Evolutionary conservation across 2,888 invertebrate genomes (phyloP).

Genomic region (Polia nebulosa): DNA sequence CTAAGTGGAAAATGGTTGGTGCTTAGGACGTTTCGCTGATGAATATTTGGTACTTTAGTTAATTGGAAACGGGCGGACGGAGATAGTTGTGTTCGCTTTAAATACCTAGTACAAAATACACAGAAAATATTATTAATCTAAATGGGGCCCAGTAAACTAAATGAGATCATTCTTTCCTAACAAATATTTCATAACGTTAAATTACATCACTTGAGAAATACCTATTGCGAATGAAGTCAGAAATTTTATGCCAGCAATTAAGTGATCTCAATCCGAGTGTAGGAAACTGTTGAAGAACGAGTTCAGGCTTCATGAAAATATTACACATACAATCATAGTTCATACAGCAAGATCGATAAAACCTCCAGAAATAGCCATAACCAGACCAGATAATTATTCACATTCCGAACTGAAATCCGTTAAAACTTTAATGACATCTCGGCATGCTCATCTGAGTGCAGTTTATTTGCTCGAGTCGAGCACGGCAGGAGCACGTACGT

Average conservation of each 20-base stretch:
- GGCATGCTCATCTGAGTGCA: conserved; percentile 47
- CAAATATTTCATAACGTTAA: too few species aligned
- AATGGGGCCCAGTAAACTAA: too few species aligned
- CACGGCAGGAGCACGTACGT: conserved; percentile 70
- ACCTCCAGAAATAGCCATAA: conserved; percentile 28
- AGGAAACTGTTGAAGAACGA: neutral
- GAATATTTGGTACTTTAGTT: conserved; percentile 27
- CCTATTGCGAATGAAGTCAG: too few species aligned
- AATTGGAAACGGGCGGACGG: neutral
- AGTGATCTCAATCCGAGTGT: neutral
- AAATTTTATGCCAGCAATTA: neutral
- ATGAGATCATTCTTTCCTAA: too few species aligned
- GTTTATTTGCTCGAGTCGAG: conserved; percentile 55
- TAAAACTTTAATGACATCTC: conserved; percentile 53
- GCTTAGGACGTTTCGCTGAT: conserved; percentile 22
- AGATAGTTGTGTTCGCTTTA: neutral
- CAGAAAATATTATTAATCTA: neutral
- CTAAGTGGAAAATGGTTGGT: conserved; percentile 36
- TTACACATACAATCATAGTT: neutral
- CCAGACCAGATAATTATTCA: conserved; percentile 46
- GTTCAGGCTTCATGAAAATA: neutral
- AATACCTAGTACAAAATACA: neutral
- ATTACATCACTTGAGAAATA: too few species aligned
- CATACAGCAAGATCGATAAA: conserved; percentile 7
- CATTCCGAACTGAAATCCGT: conserved; percentile 31